Percentiles rank a stretch among this genome's conserved stretches.
Conservation (phyloP, 2,888 invertebrate genomes). For the Drosophila pegasa region DNA sequence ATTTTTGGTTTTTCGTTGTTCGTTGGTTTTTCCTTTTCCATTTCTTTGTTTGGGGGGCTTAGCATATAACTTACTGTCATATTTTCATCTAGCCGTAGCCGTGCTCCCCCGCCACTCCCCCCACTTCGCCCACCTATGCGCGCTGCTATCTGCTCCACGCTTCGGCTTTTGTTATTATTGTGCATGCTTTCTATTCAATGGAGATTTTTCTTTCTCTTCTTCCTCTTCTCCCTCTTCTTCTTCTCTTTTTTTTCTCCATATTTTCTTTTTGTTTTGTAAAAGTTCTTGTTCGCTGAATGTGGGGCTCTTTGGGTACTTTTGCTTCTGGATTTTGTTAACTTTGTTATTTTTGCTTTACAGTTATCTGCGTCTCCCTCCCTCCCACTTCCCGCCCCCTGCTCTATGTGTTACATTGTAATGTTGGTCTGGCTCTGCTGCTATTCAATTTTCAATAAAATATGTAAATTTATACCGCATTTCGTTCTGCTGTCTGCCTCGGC, state of each 20-base stretch:
- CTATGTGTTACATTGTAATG: conserved; percentile 9
- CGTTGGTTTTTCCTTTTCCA: conserved; percentile 23
- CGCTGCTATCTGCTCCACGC: conserved; percentile 30
- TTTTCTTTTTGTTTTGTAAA: conserved; percentile 45
- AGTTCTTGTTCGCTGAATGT: conserved; percentile 46
- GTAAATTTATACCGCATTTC: conserved; percentile 79
- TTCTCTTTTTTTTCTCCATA: conserved; percentile 53
- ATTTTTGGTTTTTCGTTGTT: conserved; percentile 8
- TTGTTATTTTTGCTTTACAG: conserved; percentile 67
- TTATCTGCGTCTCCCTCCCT: conserved; percentile 13
- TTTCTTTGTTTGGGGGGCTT: conserved; percentile 44
- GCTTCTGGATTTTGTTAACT: conserved; percentile 79
- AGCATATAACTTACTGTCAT: conserved; percentile 78
- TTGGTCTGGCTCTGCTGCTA: conserved; percentile 49
- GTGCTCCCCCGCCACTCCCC: neutral
- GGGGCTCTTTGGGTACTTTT: conserved; percentile 52
- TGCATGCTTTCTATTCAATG: conserved; percentile 67
- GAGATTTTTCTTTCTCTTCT: conserved; percentile 33
- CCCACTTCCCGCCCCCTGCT: neutral
- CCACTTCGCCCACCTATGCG: neutral
- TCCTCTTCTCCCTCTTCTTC: conserved; percentile 8
- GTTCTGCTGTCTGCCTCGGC: conserved; percentile 44
- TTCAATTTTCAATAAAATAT: conserved; percentile 81
- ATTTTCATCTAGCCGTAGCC: conserved; percentile 65
- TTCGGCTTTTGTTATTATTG: conserved; percentile 71